phyloP scores from a whole-genome alignment of 2,113 vertebrate genomes.

The Apaloderma vittatum region DNA sequence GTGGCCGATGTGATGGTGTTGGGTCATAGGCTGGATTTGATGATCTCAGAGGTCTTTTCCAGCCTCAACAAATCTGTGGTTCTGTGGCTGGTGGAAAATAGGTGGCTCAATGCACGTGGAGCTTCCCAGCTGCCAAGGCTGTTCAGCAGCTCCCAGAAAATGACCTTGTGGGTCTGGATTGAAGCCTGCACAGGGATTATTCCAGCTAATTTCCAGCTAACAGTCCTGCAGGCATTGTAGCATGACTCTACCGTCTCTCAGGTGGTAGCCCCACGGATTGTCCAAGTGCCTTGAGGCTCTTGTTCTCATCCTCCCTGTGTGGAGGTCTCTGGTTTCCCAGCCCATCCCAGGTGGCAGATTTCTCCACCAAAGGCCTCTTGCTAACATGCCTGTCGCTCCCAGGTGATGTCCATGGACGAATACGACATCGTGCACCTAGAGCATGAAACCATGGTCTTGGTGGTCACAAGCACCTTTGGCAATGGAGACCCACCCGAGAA shows the following conservation, averaged over 20 bases:
- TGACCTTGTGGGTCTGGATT: not conserved
- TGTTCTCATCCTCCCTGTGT: not conserved
- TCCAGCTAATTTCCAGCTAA: not conserved
- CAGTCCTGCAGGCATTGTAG: not conserved
- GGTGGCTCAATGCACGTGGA: accelerated
- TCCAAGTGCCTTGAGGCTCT: not conserved
- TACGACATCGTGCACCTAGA: constrained; percentile 95
- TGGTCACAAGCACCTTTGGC: constrained; percentile 96
- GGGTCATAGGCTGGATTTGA: too few relatives aligned
- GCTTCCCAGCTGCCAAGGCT: not conserved
- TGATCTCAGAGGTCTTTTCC: too few relatives aligned
- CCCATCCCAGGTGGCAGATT: not conserved
- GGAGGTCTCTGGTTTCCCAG: not conserved
- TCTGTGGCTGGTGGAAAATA: not conserved
- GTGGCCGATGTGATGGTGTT: too few relatives aligned
- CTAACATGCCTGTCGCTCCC: not conserved
- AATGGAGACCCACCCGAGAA: constrained; percentile 97
- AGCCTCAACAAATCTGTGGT: too few relatives aligned
- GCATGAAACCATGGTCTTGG: constrained; percentile 92
- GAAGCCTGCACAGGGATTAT: not conserved
- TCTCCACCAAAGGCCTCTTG: not conserved
- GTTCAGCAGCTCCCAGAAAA: not conserved
- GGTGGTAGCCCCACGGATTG: not conserved
- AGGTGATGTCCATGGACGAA: constrained; percentile 97
- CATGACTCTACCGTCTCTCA: accelerated